phyloP scores from a whole-genome alignment of 1,140 invertebrate genomes.

The Bombus waltoni region DNA sequence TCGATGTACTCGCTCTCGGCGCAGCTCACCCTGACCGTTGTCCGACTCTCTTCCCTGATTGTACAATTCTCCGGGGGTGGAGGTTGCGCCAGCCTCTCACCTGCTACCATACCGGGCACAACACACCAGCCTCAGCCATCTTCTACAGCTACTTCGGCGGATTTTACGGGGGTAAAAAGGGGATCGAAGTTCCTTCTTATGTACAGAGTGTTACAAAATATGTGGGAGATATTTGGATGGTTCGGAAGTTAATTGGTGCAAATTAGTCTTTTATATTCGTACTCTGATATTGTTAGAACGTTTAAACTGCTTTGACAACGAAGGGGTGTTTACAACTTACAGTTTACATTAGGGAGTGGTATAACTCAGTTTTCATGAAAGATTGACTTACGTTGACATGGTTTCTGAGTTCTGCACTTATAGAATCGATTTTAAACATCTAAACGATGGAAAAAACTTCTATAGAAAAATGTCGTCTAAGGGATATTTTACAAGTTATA shows the following conservation, averaged over 20 bases:
- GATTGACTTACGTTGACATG: too few relatives aligned
- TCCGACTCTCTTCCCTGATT: constrained; percentile 80
- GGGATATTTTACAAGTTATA: too few relatives aligned
- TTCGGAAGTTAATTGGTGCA: background rate
- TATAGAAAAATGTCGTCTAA: background rate
- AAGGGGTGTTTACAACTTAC: background rate
- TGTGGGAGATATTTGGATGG: background rate
- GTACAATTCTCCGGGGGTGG: constrained; percentile 82
- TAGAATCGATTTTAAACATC: background rate
- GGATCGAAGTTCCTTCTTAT: background rate
- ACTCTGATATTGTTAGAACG: background rate
- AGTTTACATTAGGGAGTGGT: too few relatives aligned
- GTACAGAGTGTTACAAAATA: background rate
- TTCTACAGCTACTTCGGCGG: constrained; percentile 48
- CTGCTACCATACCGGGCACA: constrained; percentile 72
- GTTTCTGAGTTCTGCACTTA: background rate
- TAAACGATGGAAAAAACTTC: background rate
- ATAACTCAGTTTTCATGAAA: background rate
- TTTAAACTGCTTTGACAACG: background rate
- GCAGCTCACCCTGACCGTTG: constrained; percentile 82
- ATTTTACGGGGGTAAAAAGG: background rate
- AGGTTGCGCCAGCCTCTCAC: constrained; percentile 77
- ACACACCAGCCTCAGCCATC: constrained; percentile 66
- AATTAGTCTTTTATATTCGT: background rate
- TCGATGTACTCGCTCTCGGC: constrained; percentile 77